Evolutionary conservation across 2,888 invertebrate genomes (phyloP).

Genomic region (Drosophila buzzatii): DNA sequence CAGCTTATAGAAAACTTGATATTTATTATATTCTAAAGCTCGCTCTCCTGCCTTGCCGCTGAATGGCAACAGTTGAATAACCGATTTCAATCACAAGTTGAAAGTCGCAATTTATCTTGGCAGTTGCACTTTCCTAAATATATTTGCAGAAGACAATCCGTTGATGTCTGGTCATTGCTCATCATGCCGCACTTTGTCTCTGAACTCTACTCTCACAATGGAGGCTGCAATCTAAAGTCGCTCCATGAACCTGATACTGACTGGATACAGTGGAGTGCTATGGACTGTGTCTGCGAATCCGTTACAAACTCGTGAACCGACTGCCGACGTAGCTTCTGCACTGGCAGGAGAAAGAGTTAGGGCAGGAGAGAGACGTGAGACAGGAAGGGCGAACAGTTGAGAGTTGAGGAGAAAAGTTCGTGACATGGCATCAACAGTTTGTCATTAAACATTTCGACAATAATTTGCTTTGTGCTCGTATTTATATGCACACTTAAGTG

Average conservation of each 20-base stretch:
- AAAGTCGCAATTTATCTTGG: slow-evolving; percentile 52
- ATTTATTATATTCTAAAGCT: background rate
- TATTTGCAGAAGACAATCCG: slow-evolving; percentile 40
- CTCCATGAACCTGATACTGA: slow-evolving; percentile 56
- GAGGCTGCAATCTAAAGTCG: slow-evolving; percentile 29
- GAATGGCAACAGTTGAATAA: slow-evolving; percentile 47
- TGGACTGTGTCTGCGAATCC: slow-evolving; percentile 49
- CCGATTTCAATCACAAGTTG: slow-evolving; percentile 44
- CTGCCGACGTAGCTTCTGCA: slow-evolving; percentile 44
- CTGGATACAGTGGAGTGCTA: slow-evolving; percentile 9
- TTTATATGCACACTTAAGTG: slow-evolving; percentile 47
- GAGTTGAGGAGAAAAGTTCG: slow-evolving; percentile 71
- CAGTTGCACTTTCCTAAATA: slow-evolving; percentile 50
- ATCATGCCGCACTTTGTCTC: slow-evolving; percentile 41
- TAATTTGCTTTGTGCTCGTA: slow-evolving; percentile 82
- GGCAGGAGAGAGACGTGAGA: no score
- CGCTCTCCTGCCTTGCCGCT: background rate
- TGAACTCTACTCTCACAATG: slow-evolving; percentile 19
- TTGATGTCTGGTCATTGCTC: slow-evolving; percentile 55
- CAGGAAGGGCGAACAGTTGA: background rate
- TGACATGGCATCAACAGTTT: slow-evolving; percentile 85
- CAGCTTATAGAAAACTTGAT: background rate
- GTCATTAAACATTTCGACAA: slow-evolving; percentile 85
- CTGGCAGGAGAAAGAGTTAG: background rate
- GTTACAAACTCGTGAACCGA: slow-evolving; percentile 83